These are phyloP conservation scores for Dryococelus australis DNA, from an alignment of 2,888 invertebrate genomes.

Conservation along the genomic window DNA sequence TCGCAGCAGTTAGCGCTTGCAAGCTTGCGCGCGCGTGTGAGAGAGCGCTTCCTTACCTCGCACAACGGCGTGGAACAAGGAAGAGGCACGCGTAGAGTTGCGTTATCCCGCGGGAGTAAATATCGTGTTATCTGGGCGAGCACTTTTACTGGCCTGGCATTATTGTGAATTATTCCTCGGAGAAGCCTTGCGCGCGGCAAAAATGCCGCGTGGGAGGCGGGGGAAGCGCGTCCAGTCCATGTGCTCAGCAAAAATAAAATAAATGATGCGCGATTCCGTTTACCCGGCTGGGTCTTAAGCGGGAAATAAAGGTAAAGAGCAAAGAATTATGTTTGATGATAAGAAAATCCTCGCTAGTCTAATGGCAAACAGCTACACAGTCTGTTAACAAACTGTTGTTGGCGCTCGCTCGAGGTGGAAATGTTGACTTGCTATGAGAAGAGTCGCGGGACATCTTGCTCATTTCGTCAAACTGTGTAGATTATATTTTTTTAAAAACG, in stretches of 20 bases:
- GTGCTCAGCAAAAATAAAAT: conserved; percentile 7
- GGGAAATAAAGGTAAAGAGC: neutral
- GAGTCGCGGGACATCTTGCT: neutral
- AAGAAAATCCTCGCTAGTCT: neutral
- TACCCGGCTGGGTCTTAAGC: neutral
- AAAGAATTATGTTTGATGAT: neutral
- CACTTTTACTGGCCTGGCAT: neutral
- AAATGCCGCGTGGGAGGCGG: neutral
- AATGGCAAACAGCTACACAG: neutral
- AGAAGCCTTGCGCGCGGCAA: neutral
- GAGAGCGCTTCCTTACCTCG: too few species aligned
- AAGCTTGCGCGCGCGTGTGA: too few species aligned
- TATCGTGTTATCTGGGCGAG: neutral
- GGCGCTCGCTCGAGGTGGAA: neutral
- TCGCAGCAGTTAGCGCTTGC: neutral
- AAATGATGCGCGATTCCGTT: neutral
- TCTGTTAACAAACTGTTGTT: neutral
- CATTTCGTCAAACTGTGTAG: too few species aligned
- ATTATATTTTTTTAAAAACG: too few species aligned
- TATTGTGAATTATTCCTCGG: neutral
- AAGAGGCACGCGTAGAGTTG: too few species aligned
- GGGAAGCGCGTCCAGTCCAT: neutral
- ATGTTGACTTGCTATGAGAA: neutral
- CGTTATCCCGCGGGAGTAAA: neutral
- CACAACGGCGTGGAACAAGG: too few species aligned